Evolutionary conservation across 2,797 vertebrate species (phyloP), one percentile per base, ranked within the genome.

Genomic region (Allenopithecus nigroviridis): DNA sequence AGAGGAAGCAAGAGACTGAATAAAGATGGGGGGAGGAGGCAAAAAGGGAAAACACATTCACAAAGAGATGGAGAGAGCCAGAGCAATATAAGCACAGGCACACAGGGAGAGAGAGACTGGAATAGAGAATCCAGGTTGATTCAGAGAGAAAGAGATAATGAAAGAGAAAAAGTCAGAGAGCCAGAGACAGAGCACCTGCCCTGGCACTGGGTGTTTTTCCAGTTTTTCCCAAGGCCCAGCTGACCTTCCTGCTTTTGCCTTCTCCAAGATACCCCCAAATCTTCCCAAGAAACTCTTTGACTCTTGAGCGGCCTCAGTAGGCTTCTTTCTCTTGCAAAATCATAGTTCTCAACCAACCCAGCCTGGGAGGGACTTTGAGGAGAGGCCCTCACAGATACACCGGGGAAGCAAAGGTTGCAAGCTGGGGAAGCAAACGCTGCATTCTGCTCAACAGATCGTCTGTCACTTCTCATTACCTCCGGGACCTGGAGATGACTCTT

Each of bases 401-500:
- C 78, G 1, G 24, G 8, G 22, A 74, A 74, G 53, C 61, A 70
- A 72, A 84, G 14, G 64, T 70, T 91, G 81, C 93, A 85, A 33
- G 39, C 12, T 46, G 50, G 39, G 46, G 94, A 41, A 50, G 84
- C n/a, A 78, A 50, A 43, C 0, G 1, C 86, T 83, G n/a, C 1
- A 0, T 41, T 92, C 95, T 76, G 24, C 30, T 95, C 74, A 36
- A 0, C 24, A 89, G 84, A 68, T 80, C 53, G 19, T 41, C 92
- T 87, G 96, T 86, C 98, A 89, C 70, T 68, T 93, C 91, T 81
- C 2, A 0, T 96, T 94, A 95, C 70, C 46, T 59, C 83, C 28
- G 24, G 68, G 80, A 36, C 64, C 48, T 2, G 46, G 89, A 86
- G 89, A 97, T 57, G 95, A 76, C 87, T 95, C 84, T 97, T 30